Percentiles rank a stretch among this genome's conserved stretches.
Conservation (phyloP, 2,888 invertebrate genomes). For the Bombylius major region DNA sequence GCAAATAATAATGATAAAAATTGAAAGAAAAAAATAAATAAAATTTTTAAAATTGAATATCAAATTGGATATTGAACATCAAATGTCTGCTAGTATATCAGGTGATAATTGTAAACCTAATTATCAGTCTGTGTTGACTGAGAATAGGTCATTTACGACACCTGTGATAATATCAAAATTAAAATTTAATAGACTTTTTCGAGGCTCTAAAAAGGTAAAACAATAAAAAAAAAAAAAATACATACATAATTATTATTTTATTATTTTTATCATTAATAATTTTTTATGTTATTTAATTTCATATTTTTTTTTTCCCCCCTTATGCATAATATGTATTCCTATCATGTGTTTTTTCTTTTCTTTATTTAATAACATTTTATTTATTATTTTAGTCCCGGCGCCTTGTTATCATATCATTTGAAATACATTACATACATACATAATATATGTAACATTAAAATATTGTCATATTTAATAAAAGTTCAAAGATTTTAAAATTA, state of each 20-base stretch:
- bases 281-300: too few species aligned
- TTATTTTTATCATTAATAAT: neutral
- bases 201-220: conserved; percentile 6
- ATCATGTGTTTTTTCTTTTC: too few species aligned
- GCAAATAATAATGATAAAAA: neutral
- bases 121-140: conserved; percentile 4
- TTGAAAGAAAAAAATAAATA: neutral
- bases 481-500: too few species aligned
- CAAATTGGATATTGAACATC: neutral
- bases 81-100: conserved; percentile 4
- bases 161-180: neutral
- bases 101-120: neutral
- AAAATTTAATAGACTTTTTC: neutral
- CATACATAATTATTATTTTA: neutral
- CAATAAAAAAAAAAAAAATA: neutral
- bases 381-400: too few species aligned
- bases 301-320: too few species aligned
- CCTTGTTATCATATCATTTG: too few species aligned
- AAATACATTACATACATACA: too few species aligned
- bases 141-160: neutral
- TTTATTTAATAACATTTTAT: too few species aligned
- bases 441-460: too few species aligned
- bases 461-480: too few species aligned
- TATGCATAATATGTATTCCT: too few species aligned
- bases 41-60: neutral